Evolutionary conservation across 2,113 vertebrate species (phyloP).

Genomic region (Melanotaenia duboulayi): DNA sequence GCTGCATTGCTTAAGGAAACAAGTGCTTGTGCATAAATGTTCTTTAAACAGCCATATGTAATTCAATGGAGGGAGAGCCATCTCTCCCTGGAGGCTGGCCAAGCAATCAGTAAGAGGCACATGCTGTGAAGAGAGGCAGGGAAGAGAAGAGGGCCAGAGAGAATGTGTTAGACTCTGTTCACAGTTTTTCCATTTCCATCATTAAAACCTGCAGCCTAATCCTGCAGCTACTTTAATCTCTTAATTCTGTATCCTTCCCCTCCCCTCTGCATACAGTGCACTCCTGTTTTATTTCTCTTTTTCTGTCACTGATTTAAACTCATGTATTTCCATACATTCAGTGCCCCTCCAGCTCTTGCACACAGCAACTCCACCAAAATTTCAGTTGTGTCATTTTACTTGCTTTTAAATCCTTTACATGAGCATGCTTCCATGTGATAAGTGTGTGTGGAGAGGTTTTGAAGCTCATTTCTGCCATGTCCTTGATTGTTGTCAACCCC

Average conservation of each 20-base stretch:
- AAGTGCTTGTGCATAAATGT: constrained; percentile 30
- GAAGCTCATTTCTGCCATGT: constrained; percentile 1
- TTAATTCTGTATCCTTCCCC: constrained; percentile 70
- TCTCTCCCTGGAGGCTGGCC: constrained; percentile 37
- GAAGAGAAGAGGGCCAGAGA: constrained; percentile 49
- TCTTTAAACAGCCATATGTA: constrained; percentile 51
- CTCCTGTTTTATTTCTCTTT: constrained; percentile 40
- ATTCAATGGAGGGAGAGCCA: constrained; percentile 47
- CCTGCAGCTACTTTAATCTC: constrained; percentile 82
- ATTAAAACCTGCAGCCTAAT: constrained; percentile 81
- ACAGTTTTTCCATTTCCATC: constrained; percentile 80
- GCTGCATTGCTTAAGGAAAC: constrained; percentile 20
- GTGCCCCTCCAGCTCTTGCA: constrained; percentile 12
- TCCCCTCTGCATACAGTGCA: constrained; percentile 38
- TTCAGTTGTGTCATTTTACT: constrained; percentile 48
- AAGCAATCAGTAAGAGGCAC: constrained; percentile 64
- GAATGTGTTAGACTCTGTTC: constrained; percentile 61
- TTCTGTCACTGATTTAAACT: constrained; percentile 50
- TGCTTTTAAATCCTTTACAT: constrained; percentile 48
- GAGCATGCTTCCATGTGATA: constrained; percentile 5
- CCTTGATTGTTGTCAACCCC: constrained; percentile 27
- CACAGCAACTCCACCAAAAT: constrained; percentile 6
- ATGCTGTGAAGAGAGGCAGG: constrained; percentile 46
- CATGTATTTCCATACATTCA: constrained; percentile 26
- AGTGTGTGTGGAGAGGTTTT: constrained; percentile 18